Conservation (phyloP, 2,888 invertebrate species). For the Ametastegia equiseti region DNA sequence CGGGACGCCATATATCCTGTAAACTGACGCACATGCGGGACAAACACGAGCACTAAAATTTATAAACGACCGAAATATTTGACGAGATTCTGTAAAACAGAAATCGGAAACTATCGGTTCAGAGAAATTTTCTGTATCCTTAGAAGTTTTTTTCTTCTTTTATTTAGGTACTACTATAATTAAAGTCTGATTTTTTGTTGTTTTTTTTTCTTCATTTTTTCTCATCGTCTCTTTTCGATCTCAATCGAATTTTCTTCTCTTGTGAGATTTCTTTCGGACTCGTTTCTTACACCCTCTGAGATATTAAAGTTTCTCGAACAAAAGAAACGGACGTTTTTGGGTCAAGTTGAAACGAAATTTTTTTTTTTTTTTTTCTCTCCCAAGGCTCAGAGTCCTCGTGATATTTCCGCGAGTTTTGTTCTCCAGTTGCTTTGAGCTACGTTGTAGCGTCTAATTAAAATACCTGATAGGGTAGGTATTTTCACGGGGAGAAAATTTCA, state of each 20-base stretch:
- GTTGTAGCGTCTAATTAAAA: conserved; percentile 38
- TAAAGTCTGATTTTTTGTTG: too few relatives aligned
- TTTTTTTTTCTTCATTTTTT: too few relatives aligned
- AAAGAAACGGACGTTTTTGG: conserved; percentile 21
- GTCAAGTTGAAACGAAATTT: conserved; percentile 10
- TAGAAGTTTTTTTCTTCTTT: too few relatives aligned
- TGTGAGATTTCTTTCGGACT: background rate
- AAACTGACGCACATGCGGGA: conserved; percentile 57
- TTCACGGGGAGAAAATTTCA: background rate
- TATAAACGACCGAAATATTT: too few relatives aligned
- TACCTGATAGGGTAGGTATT: background rate
- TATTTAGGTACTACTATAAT: too few relatives aligned
- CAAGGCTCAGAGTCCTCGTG: background rate
- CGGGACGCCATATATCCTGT: conserved; percentile 60
- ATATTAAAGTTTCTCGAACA: background rate
- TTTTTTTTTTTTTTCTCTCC: background rate
- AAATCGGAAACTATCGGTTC: too few relatives aligned
- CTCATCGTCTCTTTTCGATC: too few relatives aligned
- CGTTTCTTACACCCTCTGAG: background rate
- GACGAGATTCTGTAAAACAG: background rate
- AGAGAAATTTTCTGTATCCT: too few relatives aligned
- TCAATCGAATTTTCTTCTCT: background rate
- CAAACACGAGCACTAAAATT: background rate
- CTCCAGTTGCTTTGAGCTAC: conserved; percentile 4
- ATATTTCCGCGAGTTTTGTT: background rate